A percentile compares a stretch with the other conserved stretches of the same genome.
Conservation (phyloP, 1,140 invertebrate species). For the Bemisia tabaci region DNA sequence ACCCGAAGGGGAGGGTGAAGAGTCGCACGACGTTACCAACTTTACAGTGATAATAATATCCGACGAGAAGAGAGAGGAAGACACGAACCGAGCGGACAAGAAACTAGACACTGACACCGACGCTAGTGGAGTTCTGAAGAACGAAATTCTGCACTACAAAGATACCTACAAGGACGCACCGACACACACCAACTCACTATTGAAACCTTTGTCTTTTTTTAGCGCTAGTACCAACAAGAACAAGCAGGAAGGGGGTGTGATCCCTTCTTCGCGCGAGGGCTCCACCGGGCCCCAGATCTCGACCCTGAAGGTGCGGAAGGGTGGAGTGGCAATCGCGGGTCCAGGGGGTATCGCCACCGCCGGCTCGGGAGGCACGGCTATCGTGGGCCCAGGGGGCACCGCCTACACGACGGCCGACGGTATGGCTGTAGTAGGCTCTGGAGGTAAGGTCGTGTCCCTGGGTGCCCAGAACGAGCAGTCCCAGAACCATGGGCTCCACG, state of each 20-base stretch:
- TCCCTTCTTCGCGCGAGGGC: constrained; percentile 12
- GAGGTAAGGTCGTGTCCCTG: constrained; percentile 38
- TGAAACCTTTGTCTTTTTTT: neutral
- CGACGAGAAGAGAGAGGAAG: constrained; percentile 6
- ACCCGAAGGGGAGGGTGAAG: neutral
- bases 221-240: neutral
- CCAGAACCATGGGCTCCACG: neutral
- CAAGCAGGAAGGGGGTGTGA: neutral
- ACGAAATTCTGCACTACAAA: neutral
- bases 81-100: constrained; percentile 14
- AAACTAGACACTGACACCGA: constrained; percentile 20
- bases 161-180: neutral
- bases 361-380: constrained; percentile 53
- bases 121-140: neutral
- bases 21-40: neutral
- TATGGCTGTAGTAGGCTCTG: constrained; percentile 50
- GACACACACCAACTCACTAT: neutral
- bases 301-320: constrained; percentile 45
- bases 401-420: constrained; percentile 51
- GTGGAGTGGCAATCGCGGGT: constrained; percentile 57
- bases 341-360: constrained; percentile 57
- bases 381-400: constrained; percentile 53
- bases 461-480: neutral
- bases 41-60: neutral
- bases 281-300: constrained; percentile 44